phyloP scores from a whole-genome alignment of 2,113 vertebrate species.

The Epinephelus moara region DNA sequence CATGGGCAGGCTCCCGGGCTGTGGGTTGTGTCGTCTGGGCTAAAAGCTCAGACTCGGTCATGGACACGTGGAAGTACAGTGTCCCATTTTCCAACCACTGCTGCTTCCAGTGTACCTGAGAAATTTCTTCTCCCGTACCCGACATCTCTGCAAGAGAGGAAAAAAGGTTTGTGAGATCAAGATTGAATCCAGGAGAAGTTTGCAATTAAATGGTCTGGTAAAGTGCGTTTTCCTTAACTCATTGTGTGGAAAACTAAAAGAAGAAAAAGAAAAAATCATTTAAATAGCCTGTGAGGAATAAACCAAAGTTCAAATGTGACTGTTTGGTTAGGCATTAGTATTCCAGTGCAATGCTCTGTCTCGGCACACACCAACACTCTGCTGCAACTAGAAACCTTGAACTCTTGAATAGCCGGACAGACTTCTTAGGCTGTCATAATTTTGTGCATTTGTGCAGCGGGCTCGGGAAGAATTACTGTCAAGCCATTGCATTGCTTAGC shows the following conservation, averaged over 20 bases:
- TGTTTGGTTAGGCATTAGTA: slow-evolving; percentile 26
- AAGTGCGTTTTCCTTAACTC: neutral
- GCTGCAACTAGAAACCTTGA: slow-evolving; percentile 35
- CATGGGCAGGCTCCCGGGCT: slow-evolving; percentile 90
- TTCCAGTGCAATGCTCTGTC: slow-evolving; percentile 17
- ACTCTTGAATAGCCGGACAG: slow-evolving; percentile 28
- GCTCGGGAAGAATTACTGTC: slow-evolving; percentile 35
- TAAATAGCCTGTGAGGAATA: neutral
- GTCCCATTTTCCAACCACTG: slow-evolving; percentile 99
- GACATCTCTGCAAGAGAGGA: slow-evolving; percentile 91
- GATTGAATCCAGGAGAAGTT: slow-evolving; percentile 4
- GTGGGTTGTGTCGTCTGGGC: slow-evolving; percentile 88
- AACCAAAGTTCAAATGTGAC: slow-evolving; percentile 3
- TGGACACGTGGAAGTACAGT: slow-evolving; percentile 95
- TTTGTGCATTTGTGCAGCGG: slow-evolving; percentile 28
- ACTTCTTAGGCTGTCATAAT: slow-evolving; percentile 29
- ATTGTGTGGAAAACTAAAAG: neutral
- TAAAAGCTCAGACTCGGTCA: slow-evolving; percentile 90
- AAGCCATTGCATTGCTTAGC: slow-evolving; percentile 19
- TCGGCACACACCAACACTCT: slow-evolving; percentile 7
- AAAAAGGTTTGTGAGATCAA: neutral
- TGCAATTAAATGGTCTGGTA: slow-evolving; percentile 14
- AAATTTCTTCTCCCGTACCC: slow-evolving; percentile 92
- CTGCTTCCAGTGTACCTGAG: slow-evolving; percentile 98
- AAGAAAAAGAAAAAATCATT: neutral